Conservation (phyloP, 1,140 invertebrate genomes). For the Drosophila simulans region DNA sequence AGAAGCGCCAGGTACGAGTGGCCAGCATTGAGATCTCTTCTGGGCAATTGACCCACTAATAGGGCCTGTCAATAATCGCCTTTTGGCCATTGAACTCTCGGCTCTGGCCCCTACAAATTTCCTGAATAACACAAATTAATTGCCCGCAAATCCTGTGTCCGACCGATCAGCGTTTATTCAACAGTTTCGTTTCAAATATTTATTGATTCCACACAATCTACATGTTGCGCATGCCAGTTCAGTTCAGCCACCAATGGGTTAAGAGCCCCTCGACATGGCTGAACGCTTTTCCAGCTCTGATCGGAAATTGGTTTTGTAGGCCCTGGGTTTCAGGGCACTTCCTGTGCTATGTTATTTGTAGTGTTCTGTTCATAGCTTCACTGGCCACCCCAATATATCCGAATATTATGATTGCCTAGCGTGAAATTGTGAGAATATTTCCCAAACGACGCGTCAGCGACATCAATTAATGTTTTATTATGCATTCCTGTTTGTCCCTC, state of each 20-base stretch:
- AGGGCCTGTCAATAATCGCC: slow-evolving; percentile 66
- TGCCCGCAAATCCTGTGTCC: slow-evolving; percentile 83
- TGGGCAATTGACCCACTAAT: slow-evolving; percentile 78
- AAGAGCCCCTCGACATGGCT: slow-evolving; percentile 49
- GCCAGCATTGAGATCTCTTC: slow-evolving; percentile 42
- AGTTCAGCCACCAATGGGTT: not conserved
- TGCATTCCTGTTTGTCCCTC: slow-evolving; percentile 42
- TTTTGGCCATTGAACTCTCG: slow-evolving; percentile 66
- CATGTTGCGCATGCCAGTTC: slow-evolving; percentile 74
- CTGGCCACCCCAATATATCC: slow-evolving; percentile 60
- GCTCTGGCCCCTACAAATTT: not conserved
- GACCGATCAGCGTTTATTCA: slow-evolving; percentile 59
- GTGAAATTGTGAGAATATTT: slow-evolving; percentile 79
- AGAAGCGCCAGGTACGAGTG: slow-evolving; percentile 31
- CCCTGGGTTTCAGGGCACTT: slow-evolving; percentile 53
- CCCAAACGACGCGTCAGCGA: slow-evolving; percentile 28
- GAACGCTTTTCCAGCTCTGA: slow-evolving; percentile 51
- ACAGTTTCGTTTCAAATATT: slow-evolving; percentile 77
- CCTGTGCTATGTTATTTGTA: slow-evolving; percentile 31
- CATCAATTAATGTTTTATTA: slow-evolving; percentile 73
- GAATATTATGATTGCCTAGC: slow-evolving; percentile 69
- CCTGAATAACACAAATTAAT: slow-evolving; percentile 73
- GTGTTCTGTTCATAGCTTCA: slow-evolving; percentile 64
- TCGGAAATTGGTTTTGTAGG: slow-evolving; percentile 79
- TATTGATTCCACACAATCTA: slow-evolving; percentile 65